phyloP scores from a whole-genome alignment of 1,140 invertebrate species.

The Pomacea maculata region DNA sequence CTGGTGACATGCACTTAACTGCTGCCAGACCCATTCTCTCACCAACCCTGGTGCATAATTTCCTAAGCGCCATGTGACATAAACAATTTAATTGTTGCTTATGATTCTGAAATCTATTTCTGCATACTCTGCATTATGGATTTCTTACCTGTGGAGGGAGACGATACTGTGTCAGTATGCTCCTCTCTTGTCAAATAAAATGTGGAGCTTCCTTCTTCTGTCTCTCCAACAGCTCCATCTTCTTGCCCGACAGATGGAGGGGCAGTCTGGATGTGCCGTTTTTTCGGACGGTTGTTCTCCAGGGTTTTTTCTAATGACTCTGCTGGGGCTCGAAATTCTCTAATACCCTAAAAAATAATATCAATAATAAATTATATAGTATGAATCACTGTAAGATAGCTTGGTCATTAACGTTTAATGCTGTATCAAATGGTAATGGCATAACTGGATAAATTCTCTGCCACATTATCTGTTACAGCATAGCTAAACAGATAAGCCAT shows the following conservation, averaged over 20 bases:
- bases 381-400: no score
- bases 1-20: no score
- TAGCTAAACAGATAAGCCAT: no score
- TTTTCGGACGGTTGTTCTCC: conserved; percentile 51
- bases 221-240: conserved; percentile 49
- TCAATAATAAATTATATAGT: no score
- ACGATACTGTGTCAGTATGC: conserved; percentile 28
- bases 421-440: no score
- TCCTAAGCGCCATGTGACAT: neutral
- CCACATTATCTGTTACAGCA: no score
- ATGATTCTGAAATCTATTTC: neutral
- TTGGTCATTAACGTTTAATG: no score
- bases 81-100: neutral
- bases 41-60: neutral
- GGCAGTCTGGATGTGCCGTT: conserved; percentile 24
- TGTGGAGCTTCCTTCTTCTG: conserved; percentile 64
- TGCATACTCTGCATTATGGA: neutral
- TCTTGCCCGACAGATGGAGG: conserved; percentile 7
- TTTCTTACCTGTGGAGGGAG: conserved; percentile 43
- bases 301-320: conserved; percentile 81
- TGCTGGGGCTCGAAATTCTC: conserved; percentile 70
- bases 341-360: conserved; percentile 28
- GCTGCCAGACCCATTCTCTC: no score
- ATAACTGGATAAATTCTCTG: no score
- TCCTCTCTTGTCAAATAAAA: conserved; percentile 37